phyloP scores from a whole-genome alignment of 2,888 invertebrate species.

The Ectemnius continuus region DNA sequence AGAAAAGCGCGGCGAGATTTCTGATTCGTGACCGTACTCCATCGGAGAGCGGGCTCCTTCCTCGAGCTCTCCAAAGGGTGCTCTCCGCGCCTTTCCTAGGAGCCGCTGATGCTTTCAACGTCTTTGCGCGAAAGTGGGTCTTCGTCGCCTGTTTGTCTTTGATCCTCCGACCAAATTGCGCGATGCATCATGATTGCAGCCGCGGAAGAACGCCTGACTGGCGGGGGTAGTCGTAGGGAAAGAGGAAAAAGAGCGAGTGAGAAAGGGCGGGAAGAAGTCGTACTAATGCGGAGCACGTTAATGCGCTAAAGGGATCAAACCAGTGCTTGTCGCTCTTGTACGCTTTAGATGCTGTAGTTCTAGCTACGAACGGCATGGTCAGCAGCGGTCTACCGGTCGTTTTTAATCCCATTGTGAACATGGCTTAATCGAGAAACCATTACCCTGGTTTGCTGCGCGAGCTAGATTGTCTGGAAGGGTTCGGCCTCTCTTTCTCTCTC shows the following conservation, averaged over 20 bases:
- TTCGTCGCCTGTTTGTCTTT: no score
- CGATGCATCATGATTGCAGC: no score
- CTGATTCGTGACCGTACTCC: constrained; percentile 51
- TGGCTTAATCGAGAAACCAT: constrained; percentile 76
- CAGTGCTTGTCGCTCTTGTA: constrained; percentile 50
- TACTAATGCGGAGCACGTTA: constrained; percentile 14
- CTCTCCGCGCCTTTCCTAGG: constrained; percentile 1
- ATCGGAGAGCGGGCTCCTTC: constrained; percentile 17
- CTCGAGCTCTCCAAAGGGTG: constrained; percentile 22
- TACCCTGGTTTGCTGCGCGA: constrained; percentile 71
- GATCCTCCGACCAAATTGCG: no score
- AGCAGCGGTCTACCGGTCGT: constrained; percentile 75
- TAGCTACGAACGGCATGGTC: constrained; percentile 72
- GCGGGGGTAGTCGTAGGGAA: no score
- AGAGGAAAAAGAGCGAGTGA: no score
- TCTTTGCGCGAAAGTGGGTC: constrained; percentile 1
- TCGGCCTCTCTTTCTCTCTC: constrained; percentile 27
- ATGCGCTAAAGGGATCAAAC: constrained; percentile 40
- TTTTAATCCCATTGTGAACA: constrained; percentile 77
- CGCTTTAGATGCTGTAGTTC: constrained; percentile 54
- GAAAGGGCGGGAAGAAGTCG: neutral
- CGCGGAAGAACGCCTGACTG: no score
- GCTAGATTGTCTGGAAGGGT: constrained; percentile 68
- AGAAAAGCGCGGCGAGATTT: constrained; percentile 69
- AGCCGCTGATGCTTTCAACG: neutral